Evolutionary conservation across 2,888 invertebrate genomes (phyloP).

Genomic region (Tiphia femorata): DNA sequence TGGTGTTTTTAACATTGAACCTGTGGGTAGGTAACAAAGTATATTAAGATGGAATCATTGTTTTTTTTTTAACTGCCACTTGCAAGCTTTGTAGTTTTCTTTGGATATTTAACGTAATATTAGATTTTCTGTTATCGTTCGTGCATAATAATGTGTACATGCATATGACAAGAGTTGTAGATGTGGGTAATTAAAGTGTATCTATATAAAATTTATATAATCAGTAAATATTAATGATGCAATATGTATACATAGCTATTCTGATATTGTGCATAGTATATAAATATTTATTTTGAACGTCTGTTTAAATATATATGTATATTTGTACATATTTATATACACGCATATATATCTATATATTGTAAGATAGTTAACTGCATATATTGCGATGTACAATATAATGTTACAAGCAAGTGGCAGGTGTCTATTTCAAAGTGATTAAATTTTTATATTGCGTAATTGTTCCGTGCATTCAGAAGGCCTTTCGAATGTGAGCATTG

Average conservation of each 20-base stretch:
- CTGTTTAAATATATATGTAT: constrained; percentile 1
- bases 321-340: constrained; percentile 3
- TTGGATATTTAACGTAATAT: constrained; percentile 4
- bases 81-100: constrained; percentile 46
- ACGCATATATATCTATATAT: constrained; percentile 9
- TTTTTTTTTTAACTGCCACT: constrained; percentile 51
- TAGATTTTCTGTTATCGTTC: constrained; percentile 11
- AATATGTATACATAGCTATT: too few relatives aligned
- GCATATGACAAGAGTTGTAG: constrained; percentile 5
- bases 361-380: constrained; percentile 1
- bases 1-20: constrained; percentile 82
- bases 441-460: constrained; percentile 56
- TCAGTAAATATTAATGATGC: too few relatives aligned
- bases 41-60: neutral
- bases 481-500: constrained; percentile 66
- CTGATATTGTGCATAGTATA: too few relatives aligned
- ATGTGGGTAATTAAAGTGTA: too few relatives aligned
- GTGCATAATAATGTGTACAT: constrained; percentile 11
- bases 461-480: constrained; percentile 63
- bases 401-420: constrained; percentile 53
- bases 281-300: too few relatives aligned
- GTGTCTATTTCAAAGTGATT: constrained; percentile 41
- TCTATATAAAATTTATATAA: too few relatives aligned
- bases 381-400: too few relatives aligned
- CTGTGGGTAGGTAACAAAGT: constrained; percentile 66